Conservation (phyloP, 2,888 invertebrate genomes). For the Calameuta idolon region DNA sequence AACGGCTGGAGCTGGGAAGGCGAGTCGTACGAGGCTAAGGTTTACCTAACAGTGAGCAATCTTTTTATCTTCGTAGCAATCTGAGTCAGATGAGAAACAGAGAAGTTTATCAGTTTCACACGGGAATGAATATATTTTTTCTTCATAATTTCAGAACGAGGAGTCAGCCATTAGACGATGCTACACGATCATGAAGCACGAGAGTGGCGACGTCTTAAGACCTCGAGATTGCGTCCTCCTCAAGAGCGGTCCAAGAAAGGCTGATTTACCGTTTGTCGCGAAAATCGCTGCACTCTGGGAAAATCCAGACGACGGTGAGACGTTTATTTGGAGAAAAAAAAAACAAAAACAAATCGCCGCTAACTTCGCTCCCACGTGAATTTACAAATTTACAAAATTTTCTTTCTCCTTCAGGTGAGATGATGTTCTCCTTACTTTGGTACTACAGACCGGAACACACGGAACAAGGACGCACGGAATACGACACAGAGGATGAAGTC, state of each 20-base stretch:
- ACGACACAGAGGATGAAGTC: constrained; percentile 90
- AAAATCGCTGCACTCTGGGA: constrained; percentile 96
- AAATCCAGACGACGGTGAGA: constrained; percentile 88
- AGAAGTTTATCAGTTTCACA: neutral
- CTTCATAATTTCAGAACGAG: constrained; percentile 74
- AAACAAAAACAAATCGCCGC: no score
- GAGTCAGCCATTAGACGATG: constrained; percentile 84
- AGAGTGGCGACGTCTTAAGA: constrained; percentile 84
- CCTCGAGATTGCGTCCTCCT: constrained; percentile 93
- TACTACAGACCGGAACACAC: constrained; percentile 98
- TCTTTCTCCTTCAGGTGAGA: constrained; percentile 78
- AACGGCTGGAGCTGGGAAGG: constrained; percentile 96
- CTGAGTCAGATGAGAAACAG: neutral
- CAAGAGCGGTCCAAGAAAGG: constrained; percentile 84
- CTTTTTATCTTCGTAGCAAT: neutral
- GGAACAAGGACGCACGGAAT: constrained; percentile 84
- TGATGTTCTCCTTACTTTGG: constrained; percentile 98
- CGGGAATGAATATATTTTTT: neutral
- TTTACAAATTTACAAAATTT: neutral
- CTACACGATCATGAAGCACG: constrained; percentile 91
- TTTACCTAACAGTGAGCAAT: constrained; percentile 85
- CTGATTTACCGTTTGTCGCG: constrained; percentile 93
- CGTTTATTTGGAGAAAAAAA: neutral
- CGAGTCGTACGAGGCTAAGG: constrained; percentile 83
- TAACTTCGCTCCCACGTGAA: neutral